Evolutionary conservation across 2,888 invertebrate species (phyloP), one percentile per base, ranked within the genome.

Genomic region (Apoderus coryli): DNA sequence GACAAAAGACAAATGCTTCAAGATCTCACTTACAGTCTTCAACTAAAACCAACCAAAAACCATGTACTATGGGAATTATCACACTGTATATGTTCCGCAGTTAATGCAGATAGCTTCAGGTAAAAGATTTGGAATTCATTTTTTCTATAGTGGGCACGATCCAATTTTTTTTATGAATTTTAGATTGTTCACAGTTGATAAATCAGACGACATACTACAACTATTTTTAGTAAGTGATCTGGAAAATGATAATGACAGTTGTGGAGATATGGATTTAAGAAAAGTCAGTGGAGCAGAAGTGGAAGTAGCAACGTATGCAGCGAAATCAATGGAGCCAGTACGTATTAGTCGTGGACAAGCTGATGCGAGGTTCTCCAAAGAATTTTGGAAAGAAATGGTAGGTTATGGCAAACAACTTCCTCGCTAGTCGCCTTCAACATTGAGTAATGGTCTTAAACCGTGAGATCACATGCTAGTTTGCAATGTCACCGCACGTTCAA

Each of bases 51-150:
- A 0, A 70, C 67, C 27, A 73, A 74, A 45, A 63, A 68, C 31
- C 63, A 69, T 22, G 71, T 79, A 3, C 47, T 80, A 11, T 68
- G 67, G 61, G 77, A 79, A 52, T 52, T 81, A 19, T 69, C 73
- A 1, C 63, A 61, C 27, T 72, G 73, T 48, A 71, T 79, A 28
- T 65, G 67, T 13, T 62, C 67, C 9, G 72, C 76, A 0, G 67
- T 78, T 1, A 66, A 65, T 15, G 76, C 75, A 0, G 76, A 77
- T 45, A 72, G 72, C 1, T 72, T 69, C 50, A 52, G 54, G 57
- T 56, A 39, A n/a, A n/a, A 38, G 28, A 16, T 7, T 16, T 16
- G 6, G 6, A 16, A 16, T 16, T n/a, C n/a, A n/a, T n/a, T n/a
- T n/a, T n/a, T n/a, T n/a, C n/a, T n/a, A n/a, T n/a, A n/a, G n/a